A percentile compares a stretch with the other conserved stretches of the same genome.
Conservation (phyloP, 2,888 invertebrate species). For the Tortrix viridana region DNA sequence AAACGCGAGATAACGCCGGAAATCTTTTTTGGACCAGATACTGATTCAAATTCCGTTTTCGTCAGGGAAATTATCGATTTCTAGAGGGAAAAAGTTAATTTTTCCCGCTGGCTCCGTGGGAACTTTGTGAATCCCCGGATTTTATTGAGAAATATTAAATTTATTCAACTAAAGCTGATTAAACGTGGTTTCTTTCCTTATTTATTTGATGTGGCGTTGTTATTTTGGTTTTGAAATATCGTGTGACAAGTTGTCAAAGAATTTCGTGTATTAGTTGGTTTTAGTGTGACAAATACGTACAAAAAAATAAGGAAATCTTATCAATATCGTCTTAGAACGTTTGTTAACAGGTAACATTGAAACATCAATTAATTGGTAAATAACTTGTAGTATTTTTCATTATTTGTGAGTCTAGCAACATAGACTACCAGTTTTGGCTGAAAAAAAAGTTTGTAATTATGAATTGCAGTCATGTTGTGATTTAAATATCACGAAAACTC, state of each 20-base stretch:
- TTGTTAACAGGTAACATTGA: too few relatives aligned
- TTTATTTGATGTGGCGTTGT: constrained; percentile 2
- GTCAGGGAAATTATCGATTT: neutral
- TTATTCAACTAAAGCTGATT: constrained; percentile 7
- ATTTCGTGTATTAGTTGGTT: neutral
- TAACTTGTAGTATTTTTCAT: too few relatives aligned
- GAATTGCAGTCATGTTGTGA: too few relatives aligned
- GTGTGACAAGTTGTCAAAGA: constrained; percentile 1
- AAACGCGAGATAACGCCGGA: neutral
- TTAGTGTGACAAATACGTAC: neutral
- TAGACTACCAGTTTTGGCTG: too few relatives aligned
- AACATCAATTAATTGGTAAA: too few relatives aligned
- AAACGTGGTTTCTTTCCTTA: neutral
- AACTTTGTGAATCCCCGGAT: neutral
- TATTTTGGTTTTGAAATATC: neutral
- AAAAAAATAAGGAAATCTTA: too few relatives aligned
- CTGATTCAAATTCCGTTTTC: neutral
- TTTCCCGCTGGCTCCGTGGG: neutral
- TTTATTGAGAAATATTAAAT: neutral
- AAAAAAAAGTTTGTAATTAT: too few relatives aligned
- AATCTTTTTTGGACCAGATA: constrained; percentile 2
- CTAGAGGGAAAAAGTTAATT: neutral
- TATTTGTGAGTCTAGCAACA: too few relatives aligned
- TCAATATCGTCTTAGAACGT: too few relatives aligned
- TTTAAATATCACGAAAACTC: too few relatives aligned